These are phyloP conservation scores for Spodoptera exigua DNA, from an alignment of 2,888 invertebrate genomes.

Conservation along the genomic window DNA sequence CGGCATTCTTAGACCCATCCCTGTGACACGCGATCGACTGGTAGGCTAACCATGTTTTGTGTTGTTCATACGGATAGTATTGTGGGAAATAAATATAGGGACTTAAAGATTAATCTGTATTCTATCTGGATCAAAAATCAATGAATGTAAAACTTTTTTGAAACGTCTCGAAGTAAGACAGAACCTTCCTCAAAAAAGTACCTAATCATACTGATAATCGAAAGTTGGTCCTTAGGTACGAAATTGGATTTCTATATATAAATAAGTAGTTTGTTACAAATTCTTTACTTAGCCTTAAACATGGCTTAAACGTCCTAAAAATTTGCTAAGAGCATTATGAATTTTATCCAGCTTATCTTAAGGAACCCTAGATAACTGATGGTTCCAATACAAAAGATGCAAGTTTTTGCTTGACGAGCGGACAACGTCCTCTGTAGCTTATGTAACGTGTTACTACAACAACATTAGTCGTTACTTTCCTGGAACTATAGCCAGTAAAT, in stretches of 20 bases:
- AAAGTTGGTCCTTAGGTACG: neutral
- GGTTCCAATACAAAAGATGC: slow-evolving; percentile 64
- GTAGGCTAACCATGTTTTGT: slow-evolving; percentile 35
- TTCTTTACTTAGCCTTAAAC: too few relatives aligned
- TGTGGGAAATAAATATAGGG: too few relatives aligned
- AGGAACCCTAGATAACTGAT: slow-evolving; percentile 32
- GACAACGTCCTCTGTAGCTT: slow-evolving; percentile 68
- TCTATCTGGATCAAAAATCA: too few relatives aligned
- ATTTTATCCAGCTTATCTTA: neutral
- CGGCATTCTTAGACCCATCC: slow-evolving; percentile 71
- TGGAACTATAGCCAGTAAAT: slow-evolving; percentile 10
- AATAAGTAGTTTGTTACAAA: too few relatives aligned
- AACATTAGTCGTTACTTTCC: slow-evolving; percentile 25
- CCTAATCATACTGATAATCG: too few relatives aligned
- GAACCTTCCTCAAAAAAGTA: too few relatives aligned
- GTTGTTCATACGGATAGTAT: neutral
- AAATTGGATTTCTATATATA: too few relatives aligned
- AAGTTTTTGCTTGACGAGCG: slow-evolving; percentile 69
- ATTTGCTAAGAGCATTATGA: too few relatives aligned
- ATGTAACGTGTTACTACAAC: slow-evolving; percentile 44
- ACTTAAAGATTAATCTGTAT: too few relatives aligned
- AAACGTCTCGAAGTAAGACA: too few relatives aligned
- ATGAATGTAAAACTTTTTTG: too few relatives aligned
- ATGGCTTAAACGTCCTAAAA: too few relatives aligned
- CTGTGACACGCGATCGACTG: slow-evolving; percentile 57